These are phyloP conservation scores for Sphaerolaimus hirsutus DNA, from an alignment of 2,888 invertebrate species.

Conservation along the genomic window DNA sequence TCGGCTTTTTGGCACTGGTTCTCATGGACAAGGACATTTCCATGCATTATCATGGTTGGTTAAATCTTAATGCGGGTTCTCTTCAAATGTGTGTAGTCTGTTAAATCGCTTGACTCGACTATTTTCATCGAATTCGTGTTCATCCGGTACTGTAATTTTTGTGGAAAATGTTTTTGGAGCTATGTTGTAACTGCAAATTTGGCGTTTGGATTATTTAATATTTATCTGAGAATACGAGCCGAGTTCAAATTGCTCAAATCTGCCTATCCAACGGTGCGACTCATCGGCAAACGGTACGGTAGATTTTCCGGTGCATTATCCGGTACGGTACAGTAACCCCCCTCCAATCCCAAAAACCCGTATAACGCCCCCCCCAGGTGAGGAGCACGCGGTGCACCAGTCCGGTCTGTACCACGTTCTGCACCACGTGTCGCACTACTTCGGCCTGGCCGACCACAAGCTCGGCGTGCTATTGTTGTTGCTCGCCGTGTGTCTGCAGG, in stretches of 20 bases:
- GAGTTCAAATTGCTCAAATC: too few relatives aligned
- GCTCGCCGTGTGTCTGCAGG: slow-evolving; percentile 28
- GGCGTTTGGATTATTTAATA: too few relatives aligned
- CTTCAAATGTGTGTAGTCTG: neutral
- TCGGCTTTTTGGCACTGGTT: slow-evolving; percentile 31
- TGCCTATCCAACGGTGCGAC: too few relatives aligned
- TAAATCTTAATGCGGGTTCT: slow-evolving; percentile 8
- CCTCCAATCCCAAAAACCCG: too few relatives aligned
- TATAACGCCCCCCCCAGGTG: slow-evolving; percentile 21
- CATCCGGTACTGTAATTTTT: too few relatives aligned
- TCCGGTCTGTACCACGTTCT: slow-evolving; percentile 31
- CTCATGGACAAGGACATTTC: slow-evolving; percentile 34
- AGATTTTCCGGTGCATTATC: too few relatives aligned
- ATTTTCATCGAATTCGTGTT: too few relatives aligned
- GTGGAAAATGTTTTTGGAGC: too few relatives aligned
- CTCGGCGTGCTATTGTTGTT: slow-evolving; percentile 33
- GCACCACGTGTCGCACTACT: slow-evolving; percentile 30
- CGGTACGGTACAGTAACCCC: too few relatives aligned
- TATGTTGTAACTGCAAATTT: too few relatives aligned
- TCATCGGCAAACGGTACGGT: too few relatives aligned
- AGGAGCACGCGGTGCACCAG: slow-evolving; percentile 29
- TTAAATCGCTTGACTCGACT: neutral
- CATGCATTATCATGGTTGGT: slow-evolving; percentile 27
- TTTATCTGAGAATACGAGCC: too few relatives aligned
- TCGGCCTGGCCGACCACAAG: slow-evolving; percentile 36